Evolutionary conservation across 2,113 vertebrate genomes (phyloP).

Genomic region (Centropus unirufus): DNA sequence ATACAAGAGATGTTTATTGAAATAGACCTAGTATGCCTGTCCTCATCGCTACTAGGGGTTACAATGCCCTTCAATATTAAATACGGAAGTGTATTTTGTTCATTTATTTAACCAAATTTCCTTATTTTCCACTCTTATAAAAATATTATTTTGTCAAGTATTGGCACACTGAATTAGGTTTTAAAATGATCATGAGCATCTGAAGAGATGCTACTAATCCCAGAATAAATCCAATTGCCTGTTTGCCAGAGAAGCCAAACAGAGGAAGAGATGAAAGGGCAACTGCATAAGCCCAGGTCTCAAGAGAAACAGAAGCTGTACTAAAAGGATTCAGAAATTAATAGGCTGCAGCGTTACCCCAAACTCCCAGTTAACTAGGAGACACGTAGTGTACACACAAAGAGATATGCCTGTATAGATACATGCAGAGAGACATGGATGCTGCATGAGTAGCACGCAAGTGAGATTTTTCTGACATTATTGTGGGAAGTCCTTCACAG

Average conservation of each 20-base stretch:
- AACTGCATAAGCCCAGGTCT: neutral
- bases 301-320: conserved; percentile 14
- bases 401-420: neutral
- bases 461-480: neutral
- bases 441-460: neutral
- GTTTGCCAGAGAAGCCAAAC: neutral
- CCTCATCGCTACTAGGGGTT: neutral
- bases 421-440: neutral
- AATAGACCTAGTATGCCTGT: neutral
- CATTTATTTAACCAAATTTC: neutral
- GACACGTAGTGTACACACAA: neutral
- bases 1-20: neutral
- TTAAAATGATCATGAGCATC: neutral
- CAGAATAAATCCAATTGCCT: neutral
- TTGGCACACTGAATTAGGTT: neutral
- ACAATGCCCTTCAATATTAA: neutral
- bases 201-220: neutral
- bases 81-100: neutral
- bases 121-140: neutral
- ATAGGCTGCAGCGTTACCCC: neutral
- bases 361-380: neutral
- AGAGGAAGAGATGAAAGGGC: neutral
- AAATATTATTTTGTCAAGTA: neutral
- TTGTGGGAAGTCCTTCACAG: neutral
- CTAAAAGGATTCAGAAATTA: neutral